Conservation (phyloP, 2,113 vertebrate genomes). For the Myxocyprinus asiaticus region DNA sequence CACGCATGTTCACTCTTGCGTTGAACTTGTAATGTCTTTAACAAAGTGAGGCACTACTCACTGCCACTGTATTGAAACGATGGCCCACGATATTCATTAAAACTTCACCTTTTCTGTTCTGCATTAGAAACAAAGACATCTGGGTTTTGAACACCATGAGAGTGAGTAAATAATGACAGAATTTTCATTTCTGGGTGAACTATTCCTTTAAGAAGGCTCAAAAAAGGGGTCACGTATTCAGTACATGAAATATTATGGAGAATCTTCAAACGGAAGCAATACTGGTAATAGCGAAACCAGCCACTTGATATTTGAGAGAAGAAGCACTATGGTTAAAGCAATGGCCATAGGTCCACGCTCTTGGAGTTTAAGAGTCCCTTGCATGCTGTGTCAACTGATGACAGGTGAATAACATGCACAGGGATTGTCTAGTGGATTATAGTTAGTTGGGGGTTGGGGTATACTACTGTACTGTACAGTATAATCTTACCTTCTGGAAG, state of each 20-base stretch:
- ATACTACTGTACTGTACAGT: constrained; percentile 49
- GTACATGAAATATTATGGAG: neutral
- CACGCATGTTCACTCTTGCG: too few relatives aligned
- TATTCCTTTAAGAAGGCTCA: too few relatives aligned
- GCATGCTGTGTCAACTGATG: constrained; percentile 40
- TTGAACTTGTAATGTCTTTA: too few relatives aligned
- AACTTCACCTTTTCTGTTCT: too few relatives aligned
- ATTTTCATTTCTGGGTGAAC: too few relatives aligned
- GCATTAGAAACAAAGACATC: too few relatives aligned
- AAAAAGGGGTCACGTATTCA: neutral
- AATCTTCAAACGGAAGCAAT: neutral
- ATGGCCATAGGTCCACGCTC: constrained; percentile 42
- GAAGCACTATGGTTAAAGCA: constrained; percentile 47
- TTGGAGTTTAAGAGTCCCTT: constrained; percentile 10
- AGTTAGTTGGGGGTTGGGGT: constrained; percentile 63
- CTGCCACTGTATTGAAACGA: too few relatives aligned
- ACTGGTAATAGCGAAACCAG: constrained; percentile 23
- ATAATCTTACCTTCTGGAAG: constrained; percentile 82
- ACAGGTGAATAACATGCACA: constrained; percentile 73
- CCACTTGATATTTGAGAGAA: constrained; percentile 28
- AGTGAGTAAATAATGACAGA: too few relatives aligned
- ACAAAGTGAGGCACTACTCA: too few relatives aligned
- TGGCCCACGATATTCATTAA: too few relatives aligned
- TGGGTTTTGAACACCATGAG: too few relatives aligned
- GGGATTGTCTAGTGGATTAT: constrained; percentile 42